These are phyloP conservation scores for Heliconius hermathena DNA, from an alignment of 1,140 invertebrate genomes.

Conservation along the genomic window DNA sequence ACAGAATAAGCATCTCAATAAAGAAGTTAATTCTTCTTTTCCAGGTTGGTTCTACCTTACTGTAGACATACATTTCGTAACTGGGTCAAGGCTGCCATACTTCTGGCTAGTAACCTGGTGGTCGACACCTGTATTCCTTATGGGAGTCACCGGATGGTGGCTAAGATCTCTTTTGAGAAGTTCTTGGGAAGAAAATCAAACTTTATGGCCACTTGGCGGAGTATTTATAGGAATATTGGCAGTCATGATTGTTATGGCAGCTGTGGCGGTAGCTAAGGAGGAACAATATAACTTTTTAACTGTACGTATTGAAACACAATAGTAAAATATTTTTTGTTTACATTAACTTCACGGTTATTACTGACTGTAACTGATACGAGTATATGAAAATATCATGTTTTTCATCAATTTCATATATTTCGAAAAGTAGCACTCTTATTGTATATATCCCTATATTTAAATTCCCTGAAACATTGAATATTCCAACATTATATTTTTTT, in stretches of 20 bases:
- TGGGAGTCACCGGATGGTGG: constrained; percentile 72
- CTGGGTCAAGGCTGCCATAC: constrained; percentile 59
- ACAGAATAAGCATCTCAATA: not conserved
- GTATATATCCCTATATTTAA: too few species aligned
- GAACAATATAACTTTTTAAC: constrained; percentile 73
- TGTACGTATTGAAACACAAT: constrained; percentile 46
- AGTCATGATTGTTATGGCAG: constrained; percentile 65
- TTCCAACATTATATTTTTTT: too few species aligned
- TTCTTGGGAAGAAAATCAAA: constrained; percentile 52
- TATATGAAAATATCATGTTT: too few species aligned
- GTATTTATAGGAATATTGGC: constrained; percentile 61
- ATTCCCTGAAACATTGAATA: too few species aligned
- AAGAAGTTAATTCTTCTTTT: constrained; percentile 27
- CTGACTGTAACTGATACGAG: too few species aligned
- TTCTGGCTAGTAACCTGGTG: constrained; percentile 66
- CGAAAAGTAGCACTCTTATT: too few species aligned
- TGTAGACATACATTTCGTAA: constrained; percentile 70
- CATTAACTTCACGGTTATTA: not conserved
- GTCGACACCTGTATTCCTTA: constrained; percentile 55
- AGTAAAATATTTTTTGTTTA: not conserved
- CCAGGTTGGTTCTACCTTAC: constrained; percentile 68
- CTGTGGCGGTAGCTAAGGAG: constrained; percentile 69
- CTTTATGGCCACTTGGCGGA: constrained; percentile 64
- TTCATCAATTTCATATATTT: too few species aligned
- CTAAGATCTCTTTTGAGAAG: constrained; percentile 51